Evolutionary conservation across 2,888 invertebrate genomes (phyloP).

Genomic region (Norana najaformis): DNA sequence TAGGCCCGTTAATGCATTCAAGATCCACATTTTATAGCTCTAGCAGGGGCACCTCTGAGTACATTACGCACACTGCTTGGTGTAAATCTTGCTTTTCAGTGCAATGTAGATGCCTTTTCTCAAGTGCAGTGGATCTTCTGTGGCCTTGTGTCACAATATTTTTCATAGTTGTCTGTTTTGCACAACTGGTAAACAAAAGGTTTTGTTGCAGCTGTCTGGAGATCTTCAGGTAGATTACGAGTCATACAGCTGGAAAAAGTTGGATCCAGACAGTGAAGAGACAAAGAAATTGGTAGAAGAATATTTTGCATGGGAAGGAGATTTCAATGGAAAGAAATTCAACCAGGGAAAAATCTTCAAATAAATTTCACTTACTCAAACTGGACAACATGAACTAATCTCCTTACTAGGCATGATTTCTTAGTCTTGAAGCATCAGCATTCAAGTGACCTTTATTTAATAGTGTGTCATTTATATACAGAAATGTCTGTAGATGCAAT

Average conservation of each 20-base stretch:
- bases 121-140: too few species aligned
- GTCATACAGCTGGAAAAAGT: constrained; percentile 90
- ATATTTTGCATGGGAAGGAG: constrained; percentile 90
- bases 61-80: not conserved
- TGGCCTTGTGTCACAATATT: too few species aligned
- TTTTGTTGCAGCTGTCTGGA: constrained; percentile 71
- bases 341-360: constrained; percentile 99
- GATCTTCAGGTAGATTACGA: constrained; percentile 98
- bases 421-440: not conserved
- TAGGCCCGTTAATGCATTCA: not conserved
- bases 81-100: not conserved
- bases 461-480: not conserved
- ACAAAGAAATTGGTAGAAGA: constrained; percentile 84
- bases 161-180: not conserved
- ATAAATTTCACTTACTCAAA: constrained; percentile 63
- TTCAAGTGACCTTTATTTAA: not conserved
- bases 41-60: not conserved
- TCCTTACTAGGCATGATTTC: not conserved
- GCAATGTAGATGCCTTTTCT: not conserved
- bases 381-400: not conserved
- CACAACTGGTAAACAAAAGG: not conserved
- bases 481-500: not conserved
- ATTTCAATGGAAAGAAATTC: constrained; percentile 86
- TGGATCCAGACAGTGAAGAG: constrained; percentile 78
- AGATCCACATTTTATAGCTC: not conserved